Base-by-base conservation (phyloP, 2,797 vertebrate species). In the Poecilia gillii region DNA sequence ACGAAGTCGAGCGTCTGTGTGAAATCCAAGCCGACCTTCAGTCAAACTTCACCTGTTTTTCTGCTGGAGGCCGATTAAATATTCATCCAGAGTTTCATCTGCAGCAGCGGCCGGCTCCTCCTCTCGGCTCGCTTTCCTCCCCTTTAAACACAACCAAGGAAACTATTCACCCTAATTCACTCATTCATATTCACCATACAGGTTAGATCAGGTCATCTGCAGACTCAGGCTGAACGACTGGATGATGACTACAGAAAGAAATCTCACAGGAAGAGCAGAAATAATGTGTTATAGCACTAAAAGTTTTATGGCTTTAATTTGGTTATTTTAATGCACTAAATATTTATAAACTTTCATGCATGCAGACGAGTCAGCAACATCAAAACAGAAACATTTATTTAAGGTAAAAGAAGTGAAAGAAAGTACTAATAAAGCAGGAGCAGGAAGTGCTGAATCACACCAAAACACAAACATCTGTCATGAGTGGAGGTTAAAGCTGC, bases 11-110 rank as follows among this genome's bases (percentile, higher is more conserved):
- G 62, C 25, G 46, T 75, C 62, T 84, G 74, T 36, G 83, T 85
- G 90, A 89, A 90, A 94, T 75, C 39, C 28, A 85, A 94, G 82
- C 84, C 55, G 79, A 75, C 84, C 46, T 68, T 75, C 73, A 59
- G 90, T 92, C 90, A 92, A 91, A 85, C 87, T 93, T 96, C 96
- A 99, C 99, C 99, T 96, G 96, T 99, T 99, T 92, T 96, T 98
- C 87, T 97, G 97, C 94, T 99, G 99, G 85, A 99, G 96, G 75
- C 89, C 88, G 90, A 98, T 97, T 96, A 99, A 96, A 96, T 99
- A 98, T 95, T 99, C 97, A 82, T 99, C 97, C 83, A 98, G 96
- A 88, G 95, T 96, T 93, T 98, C 96, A 90, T 98, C 97, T 85
- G 97, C 95, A 84, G 96, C 93, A 90, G 96, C 95, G 92, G 95